These are phyloP conservation scores for Mus minutoides DNA, from an alignment of 2,797 vertebrate genomes.

Conservation along the genomic window DNA sequence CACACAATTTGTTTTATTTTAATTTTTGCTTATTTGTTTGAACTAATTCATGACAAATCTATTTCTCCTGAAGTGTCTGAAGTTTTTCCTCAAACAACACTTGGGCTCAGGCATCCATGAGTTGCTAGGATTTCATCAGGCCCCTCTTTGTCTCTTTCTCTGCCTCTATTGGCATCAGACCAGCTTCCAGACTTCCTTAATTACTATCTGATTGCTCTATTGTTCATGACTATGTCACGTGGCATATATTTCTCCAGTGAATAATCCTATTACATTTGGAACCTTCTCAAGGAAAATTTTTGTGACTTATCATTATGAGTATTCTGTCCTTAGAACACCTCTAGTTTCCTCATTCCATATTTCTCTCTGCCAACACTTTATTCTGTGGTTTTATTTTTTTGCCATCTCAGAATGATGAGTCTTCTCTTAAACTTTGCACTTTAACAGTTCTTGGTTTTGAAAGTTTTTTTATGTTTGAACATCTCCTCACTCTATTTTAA, in stretches of 20 bases:
- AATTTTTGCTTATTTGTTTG: background rate
- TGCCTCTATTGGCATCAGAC: background rate
- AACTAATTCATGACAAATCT: background rate
- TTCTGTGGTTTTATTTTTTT: background rate
- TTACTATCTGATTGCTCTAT: background rate
- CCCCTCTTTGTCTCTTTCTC: background rate
- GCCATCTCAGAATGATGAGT: no score
- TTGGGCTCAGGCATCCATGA: background rate
- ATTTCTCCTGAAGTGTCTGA: background rate
- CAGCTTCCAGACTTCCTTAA: background rate
- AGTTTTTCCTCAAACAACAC: background rate
- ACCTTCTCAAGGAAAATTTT: background rate
- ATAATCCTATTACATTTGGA: background rate
- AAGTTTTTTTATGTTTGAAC: background rate
- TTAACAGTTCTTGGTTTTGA: background rate
- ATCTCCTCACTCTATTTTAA: background rate
- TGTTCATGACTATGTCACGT: slow-evolving; percentile 1
- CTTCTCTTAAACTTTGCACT: background rate
- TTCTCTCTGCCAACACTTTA: background rate
- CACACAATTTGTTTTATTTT: background rate
- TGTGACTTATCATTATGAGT: background rate
- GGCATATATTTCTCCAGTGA: background rate
- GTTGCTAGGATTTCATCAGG: background rate
- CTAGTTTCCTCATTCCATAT: background rate
- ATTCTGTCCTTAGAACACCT: background rate